These are phyloP conservation scores for Tachuris rubrigastra DNA, from an alignment of 2,113 vertebrate species.

Conservation along the genomic window DNA sequence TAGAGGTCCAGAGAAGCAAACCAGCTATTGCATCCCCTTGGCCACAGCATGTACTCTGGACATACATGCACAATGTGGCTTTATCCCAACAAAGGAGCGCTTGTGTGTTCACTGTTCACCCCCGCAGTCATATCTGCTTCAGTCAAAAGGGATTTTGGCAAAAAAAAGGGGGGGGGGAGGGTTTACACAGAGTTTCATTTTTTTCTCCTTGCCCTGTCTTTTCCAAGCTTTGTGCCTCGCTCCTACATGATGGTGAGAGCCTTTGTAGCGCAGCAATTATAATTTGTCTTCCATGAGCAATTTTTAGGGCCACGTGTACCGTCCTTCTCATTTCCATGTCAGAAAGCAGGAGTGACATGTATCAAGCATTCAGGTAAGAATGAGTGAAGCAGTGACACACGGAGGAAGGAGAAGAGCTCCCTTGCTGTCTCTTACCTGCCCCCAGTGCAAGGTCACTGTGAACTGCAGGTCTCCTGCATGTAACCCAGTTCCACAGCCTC, in stretches of 20 bases:
- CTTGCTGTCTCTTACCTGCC: not conserved
- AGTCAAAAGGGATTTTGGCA: not conserved
- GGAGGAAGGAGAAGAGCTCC: not conserved
- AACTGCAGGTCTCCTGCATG: not conserved
- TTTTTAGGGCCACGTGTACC: not conserved
- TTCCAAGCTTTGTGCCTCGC: not conserved
- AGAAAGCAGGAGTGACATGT: not conserved
- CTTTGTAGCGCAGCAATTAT: not conserved
- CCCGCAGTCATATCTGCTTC: not conserved
- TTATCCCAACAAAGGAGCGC: slow-evolving; percentile 19
- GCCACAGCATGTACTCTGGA: not conserved
- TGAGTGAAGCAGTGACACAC: not conserved
- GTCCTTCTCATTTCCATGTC: not conserved
- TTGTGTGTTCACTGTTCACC: slow-evolving; percentile 6
- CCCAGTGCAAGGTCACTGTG: not conserved
- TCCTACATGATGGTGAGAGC: not conserved
- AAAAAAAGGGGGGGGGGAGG: not conserved
- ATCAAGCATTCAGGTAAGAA: not conserved
- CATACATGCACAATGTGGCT: not conserved
- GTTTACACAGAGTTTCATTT: not conserved
- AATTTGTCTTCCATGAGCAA: not conserved
- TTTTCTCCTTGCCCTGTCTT: not conserved
- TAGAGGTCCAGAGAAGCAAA: not conserved
- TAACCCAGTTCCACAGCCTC: not conserved
- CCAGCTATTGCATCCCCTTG: not conserved